A percentile compares a stretch with the other conserved stretches of the same genome.
phyloP scores from a whole-genome alignment of 2,888 invertebrate genomes.

The Magallana nippona region DNA sequence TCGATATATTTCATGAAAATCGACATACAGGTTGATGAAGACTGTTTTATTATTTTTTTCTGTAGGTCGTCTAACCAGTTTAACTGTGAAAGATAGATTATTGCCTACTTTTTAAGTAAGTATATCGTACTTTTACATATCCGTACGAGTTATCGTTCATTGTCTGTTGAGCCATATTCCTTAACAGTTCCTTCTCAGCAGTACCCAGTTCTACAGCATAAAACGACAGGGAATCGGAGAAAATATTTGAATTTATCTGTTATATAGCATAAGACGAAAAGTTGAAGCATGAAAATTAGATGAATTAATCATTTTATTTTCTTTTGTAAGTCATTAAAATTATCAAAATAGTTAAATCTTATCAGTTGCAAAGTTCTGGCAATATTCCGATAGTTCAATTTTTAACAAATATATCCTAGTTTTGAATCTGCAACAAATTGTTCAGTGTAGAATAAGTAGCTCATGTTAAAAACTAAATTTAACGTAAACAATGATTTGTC shows the following conservation, averaged over 20 bases:
- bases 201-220: not conserved
- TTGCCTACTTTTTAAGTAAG: not conserved
- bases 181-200: not conserved
- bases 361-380: no score
- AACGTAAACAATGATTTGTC: no score
- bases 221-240: not conserved
- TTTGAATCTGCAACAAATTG: no score
- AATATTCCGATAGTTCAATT: no score
- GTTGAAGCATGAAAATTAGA: not conserved
- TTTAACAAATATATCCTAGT: no score
- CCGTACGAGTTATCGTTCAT: not conserved
- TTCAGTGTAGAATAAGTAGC: no score
- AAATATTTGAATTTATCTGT: not conserved
- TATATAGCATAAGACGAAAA: not conserved
- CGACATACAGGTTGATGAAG: not conserved
- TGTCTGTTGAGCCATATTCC: not conserved
- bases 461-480: no score
- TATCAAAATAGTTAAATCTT: no score
- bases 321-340: no score
- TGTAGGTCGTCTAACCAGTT: no score
- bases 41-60: not conserved
- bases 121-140: not conserved
- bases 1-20: not conserved
- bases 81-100: not conserved
- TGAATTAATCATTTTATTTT: no score